A percentile compares a stretch with the other conserved stretches of the same genome.
Conservation (phyloP, 2,797 vertebrate species). For the Lindbergichthys nudifrons region DNA sequence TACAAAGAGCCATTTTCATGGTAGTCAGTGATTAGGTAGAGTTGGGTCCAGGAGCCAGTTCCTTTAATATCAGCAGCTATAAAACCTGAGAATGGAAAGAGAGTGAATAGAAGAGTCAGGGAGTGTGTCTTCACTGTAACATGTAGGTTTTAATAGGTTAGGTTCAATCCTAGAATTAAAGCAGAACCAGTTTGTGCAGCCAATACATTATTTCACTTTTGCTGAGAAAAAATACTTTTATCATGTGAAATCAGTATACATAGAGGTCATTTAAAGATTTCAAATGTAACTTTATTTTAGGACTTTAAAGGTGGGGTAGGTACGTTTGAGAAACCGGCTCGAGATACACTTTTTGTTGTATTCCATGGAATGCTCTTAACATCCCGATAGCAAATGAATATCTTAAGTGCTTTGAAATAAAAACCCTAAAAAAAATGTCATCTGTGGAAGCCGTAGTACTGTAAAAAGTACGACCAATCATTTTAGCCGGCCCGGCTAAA, state of each 20-base stretch:
- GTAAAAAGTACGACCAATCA: too few relatives aligned
- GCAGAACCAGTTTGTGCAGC: background rate
- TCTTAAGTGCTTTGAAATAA: too few relatives aligned
- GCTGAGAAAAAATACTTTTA: background rate
- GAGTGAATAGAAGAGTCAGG: background rate
- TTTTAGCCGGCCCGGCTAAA: too few relatives aligned
- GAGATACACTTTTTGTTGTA: too few relatives aligned
- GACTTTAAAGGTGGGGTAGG: too few relatives aligned
- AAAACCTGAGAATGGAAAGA: slow-evolving; percentile 84
- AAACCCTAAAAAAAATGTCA: too few relatives aligned
- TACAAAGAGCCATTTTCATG: slow-evolving; percentile 97
- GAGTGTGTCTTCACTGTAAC: background rate
- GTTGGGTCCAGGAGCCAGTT: slow-evolving; percentile 96
- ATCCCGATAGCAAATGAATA: too few relatives aligned
- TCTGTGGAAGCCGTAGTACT: too few relatives aligned
- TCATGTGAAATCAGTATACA: background rate
- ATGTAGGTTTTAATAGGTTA: background rate
- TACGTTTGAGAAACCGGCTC: too few relatives aligned
- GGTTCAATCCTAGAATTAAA: background rate
- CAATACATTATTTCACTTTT: background rate
- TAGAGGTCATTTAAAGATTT: background rate
- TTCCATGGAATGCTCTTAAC: too few relatives aligned
- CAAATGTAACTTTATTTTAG: background rate
- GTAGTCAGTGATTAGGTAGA: slow-evolving; percentile 98
- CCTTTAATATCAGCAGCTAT: slow-evolving; percentile 99